Percentiles rank a stretch among this genome's conserved stretches.
Evolutionary conservation across 2,888 invertebrate genomes (phyloP).

Genomic region (Encarsia formosa): DNA sequence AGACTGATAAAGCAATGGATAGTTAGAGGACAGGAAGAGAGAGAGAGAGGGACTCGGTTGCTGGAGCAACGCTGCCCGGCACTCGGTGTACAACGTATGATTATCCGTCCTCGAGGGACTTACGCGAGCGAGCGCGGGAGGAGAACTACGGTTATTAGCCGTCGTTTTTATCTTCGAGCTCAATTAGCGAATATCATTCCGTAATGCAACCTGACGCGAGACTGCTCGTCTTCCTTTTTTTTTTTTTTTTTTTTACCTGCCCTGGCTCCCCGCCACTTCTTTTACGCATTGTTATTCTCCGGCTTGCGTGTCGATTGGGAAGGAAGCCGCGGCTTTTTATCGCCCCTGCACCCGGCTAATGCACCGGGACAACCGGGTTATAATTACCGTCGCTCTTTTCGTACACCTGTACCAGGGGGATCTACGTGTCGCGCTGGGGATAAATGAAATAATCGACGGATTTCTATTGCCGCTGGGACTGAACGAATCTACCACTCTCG

Average conservation of each 20-base stretch:
- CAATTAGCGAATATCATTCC: conserved; percentile 51
- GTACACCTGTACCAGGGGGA: too few relatives aligned
- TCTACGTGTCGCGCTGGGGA: too few relatives aligned
- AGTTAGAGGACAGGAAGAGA: conserved; percentile 21
- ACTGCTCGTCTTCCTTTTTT: conserved; percentile 24
- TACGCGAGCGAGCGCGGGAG: conserved; percentile 17
- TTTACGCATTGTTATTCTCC: background rate
- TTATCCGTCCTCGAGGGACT: conserved; percentile 43
- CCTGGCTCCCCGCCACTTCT: background rate
- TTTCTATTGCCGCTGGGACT: too few relatives aligned
- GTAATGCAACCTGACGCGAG: conserved; percentile 49
- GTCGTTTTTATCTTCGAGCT: conserved; percentile 49
- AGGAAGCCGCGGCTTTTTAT: background rate
- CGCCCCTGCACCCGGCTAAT: background rate
- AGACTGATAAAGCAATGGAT: conserved; percentile 25
- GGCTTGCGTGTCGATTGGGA: background rate
- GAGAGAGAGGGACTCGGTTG: too few relatives aligned
- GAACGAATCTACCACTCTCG: too few relatives aligned
- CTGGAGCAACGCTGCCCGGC: background rate
- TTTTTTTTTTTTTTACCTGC: conserved; percentile 6
- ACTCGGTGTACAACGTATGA: conserved; percentile 39
- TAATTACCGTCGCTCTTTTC: too few relatives aligned
- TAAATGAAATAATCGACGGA: too few relatives aligned
- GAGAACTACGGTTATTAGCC: conserved; percentile 47
- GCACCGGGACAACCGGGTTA: background rate